A percentile compares a stretch with the other conserved stretches of the same genome.
Conservation (phyloP, 2,888 invertebrate species). For the Metacarcinus magister region DNA sequence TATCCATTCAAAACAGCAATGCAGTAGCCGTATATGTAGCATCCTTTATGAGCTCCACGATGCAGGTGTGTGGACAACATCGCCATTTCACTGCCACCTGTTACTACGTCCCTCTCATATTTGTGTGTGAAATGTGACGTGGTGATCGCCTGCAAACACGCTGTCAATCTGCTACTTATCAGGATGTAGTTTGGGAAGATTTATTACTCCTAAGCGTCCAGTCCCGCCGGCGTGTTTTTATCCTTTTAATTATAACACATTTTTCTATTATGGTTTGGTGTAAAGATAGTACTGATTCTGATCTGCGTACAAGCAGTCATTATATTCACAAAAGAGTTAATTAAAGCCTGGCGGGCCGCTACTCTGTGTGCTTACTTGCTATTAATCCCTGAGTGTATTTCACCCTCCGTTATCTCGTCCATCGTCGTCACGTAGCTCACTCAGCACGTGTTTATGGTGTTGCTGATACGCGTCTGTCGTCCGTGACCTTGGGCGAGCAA, state of each 20-base stretch:
- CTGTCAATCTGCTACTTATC: background rate
- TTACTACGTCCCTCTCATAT: background rate
- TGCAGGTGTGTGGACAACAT: background rate
- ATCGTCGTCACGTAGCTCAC: slow-evolving; percentile 37
- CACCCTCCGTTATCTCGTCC: background rate
- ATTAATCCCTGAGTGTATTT: slow-evolving; percentile 47
- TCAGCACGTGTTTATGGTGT: slow-evolving; percentile 3
- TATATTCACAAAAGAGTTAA: slow-evolving; percentile 47
- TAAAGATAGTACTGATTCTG: background rate
- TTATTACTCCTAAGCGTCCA: background rate
- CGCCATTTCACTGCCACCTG: background rate
- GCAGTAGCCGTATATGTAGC: background rate
- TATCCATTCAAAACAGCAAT: background rate
- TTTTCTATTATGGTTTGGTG: slow-evolving; percentile 29
- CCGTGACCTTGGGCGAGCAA: slow-evolving; percentile 20
- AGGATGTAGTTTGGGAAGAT: background rate
- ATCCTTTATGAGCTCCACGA: background rate
- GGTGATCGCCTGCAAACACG: background rate
- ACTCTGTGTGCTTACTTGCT: slow-evolving; percentile 30
- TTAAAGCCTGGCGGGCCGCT: slow-evolving; percentile 12
- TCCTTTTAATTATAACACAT: background rate
- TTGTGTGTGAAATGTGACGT: background rate
- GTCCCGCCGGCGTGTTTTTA: background rate
- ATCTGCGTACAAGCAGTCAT: slow-evolving; percentile 40
- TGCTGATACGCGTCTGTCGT: background rate